Base-by-base conservation (phyloP, 1,140 invertebrate species). In the Eulimnadia texana region DNA sequence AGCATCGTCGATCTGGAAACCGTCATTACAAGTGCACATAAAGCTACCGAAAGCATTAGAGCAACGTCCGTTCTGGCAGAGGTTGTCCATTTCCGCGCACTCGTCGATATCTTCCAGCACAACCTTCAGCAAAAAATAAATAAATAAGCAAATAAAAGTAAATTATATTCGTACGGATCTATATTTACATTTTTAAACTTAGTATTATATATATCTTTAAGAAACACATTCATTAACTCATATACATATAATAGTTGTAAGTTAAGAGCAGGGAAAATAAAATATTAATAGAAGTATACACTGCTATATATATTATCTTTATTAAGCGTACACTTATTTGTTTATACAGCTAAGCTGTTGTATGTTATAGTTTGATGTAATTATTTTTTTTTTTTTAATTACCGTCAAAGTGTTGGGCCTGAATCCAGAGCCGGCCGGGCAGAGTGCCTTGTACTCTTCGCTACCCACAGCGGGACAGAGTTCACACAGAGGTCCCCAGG, bases 1-100 rank as follows among this genome's bases (percentile, higher is more conserved):
- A 58, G 76, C 79, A 1, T 73, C 73, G 66, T 88, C 82, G 19
- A 91, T 75, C 55, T 77, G 72, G 73, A 84, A 89, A 2, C 87
- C 87, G 69, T 81, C 78, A 61, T 83, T 80, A 70, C 86, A 89
- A 3, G 82, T 83, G 70, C 86, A 90, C 77, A 84, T 84, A 67
- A 84, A 90, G 65, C 84, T 85, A 0, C 86, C 90, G 75, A 91
- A 91, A 16, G 88, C 91, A 72, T 93, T 92, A 27, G 86, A 87
- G 70, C 90, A 94, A 60, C 89, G 84, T 3, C 90, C 90, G 72
- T 89, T 86, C 62, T 79, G 76, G 72, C 85, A 90, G 59, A 93
- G 74, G 67, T 81, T 80, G 64, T 83, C 78, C 70, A 90, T 82
- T 66, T 89, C 85, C 47, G 78, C 78, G 73, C 90, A 94, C 74